Percentiles rank a stretch among this genome's conserved stretches.
Conservation (phyloP, 2,888 invertebrate genomes). For the Synanthedon vespiformis region DNA sequence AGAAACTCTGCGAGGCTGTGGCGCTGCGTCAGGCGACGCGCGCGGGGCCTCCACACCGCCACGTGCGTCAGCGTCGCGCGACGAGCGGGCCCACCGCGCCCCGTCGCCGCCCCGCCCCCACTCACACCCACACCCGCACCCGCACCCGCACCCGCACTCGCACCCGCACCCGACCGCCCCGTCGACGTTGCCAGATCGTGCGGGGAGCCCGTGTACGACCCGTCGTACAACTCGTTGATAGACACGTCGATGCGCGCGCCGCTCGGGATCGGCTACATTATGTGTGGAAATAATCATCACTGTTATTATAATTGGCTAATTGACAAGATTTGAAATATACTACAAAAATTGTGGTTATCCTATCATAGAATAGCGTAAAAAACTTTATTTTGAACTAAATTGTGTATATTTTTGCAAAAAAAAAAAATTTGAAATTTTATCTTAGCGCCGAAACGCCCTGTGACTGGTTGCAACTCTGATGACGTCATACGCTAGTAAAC, state of each 20-base stretch:
- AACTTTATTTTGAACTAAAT: too few species aligned
- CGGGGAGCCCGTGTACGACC: slow-evolving; percentile 94
- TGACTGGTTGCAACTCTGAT: too few species aligned
- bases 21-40: slow-evolving; percentile 67
- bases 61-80: slow-evolving; percentile 83
- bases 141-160: slow-evolving; percentile 64
- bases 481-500: too few species aligned
- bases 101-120: slow-evolving; percentile 79
- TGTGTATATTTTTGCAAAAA: too few species aligned
- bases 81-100: slow-evolving; percentile 81
- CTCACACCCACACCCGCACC: slow-evolving; percentile 53
- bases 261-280: slow-evolving; percentile 73
- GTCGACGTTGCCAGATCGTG: slow-evolving; percentile 87
- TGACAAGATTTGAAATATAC: too few species aligned
- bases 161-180: slow-evolving; percentile 75
- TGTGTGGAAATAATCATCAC: neutral
- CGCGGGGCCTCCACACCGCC: slow-evolving; percentile 78
- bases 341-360: too few species aligned
- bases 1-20: slow-evolving; percentile 90
- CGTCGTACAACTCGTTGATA: slow-evolving; percentile 94
- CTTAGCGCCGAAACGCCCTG: too few species aligned
- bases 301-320: neutral
- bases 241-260: slow-evolving; percentile 95
- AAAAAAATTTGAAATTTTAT: too few species aligned
- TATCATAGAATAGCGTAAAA: too few species aligned